Conservation (phyloP, 2,797 vertebrate genomes). For the Girardinus metallicus region DNA sequence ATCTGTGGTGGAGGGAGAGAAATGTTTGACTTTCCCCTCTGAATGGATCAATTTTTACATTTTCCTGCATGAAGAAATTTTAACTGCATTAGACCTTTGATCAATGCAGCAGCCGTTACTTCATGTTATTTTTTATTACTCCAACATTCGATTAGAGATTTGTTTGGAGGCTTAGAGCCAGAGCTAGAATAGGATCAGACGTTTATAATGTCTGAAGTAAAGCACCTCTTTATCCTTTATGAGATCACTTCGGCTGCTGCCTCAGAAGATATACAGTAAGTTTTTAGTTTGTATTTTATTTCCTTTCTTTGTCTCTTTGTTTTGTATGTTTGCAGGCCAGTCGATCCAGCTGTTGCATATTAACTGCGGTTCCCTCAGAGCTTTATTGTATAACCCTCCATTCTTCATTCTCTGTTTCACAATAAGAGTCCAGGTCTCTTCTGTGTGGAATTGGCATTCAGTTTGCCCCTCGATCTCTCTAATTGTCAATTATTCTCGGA, state of each 20-base stretch:
- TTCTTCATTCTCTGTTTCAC: conserved; percentile 9
- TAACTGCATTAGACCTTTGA: background rate
- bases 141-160: background rate
- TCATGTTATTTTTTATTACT: background rate
- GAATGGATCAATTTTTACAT: background rate
- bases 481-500: conserved; percentile 74
- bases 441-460: conserved; percentile 53
- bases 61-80: background rate
- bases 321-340: background rate
- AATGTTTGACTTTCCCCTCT: background rate
- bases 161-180: background rate
- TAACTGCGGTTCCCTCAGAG: conserved; percentile 20
- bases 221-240: background rate
- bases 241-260: background rate
- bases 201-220: background rate
- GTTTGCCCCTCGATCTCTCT: conserved; percentile 47
- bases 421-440: conserved; percentile 39
- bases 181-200: background rate
- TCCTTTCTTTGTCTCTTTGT: background rate
- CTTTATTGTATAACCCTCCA: conserved; percentile 14
- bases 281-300: conserved; percentile 5
- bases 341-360: conserved; percentile 32
- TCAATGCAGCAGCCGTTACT: background rate
- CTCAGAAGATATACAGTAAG: background rate
- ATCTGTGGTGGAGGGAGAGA: background rate